Evolutionary conservation across 2,888 invertebrate genomes (phyloP).

Genomic region (Callyntrura sp.): DNA sequence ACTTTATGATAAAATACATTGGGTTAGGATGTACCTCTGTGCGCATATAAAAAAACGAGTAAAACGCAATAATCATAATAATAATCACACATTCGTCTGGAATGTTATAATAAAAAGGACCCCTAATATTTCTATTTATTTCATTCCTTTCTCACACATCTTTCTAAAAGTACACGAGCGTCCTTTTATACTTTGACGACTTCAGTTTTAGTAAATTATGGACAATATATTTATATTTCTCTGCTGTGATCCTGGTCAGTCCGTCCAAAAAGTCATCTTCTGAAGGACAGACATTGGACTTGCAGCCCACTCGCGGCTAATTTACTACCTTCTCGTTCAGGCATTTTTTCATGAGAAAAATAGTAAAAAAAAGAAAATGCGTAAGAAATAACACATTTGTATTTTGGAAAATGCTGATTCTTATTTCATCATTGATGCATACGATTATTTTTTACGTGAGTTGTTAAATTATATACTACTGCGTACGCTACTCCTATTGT

Average conservation of each 20-base stretch:
- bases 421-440: conserved; percentile 63
- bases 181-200: conserved; percentile 17
- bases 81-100: conserved; percentile 68
- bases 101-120: conserved; percentile 49
- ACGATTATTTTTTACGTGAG: conserved; percentile 43
- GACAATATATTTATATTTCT: conserved; percentile 55
- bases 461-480: conserved; percentile 36
- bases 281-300: conserved; percentile 48
- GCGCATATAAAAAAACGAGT: neutral
- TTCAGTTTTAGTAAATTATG: conserved; percentile 56
- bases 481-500: too few relatives aligned
- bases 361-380: conserved; percentile 65
- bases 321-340: conserved; percentile 66
- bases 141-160: conserved; percentile 66
- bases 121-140: conserved; percentile 24
- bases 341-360: conserved; percentile 48
- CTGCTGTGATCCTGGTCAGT: conserved; percentile 6
- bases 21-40: too few relatives aligned
- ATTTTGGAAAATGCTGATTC: conserved; percentile 50
- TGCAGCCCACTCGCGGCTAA: conserved; percentile 78
- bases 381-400: conserved; percentile 71
- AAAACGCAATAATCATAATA: conserved; percentile 69
- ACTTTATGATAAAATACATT: neutral
- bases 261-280: neutral
- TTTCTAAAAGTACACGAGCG: conserved; percentile 6